Percentiles rank a stretch among this genome's conserved stretches.
Conservation (phyloP, 92 coral and sea anemone genomes). For the Palythoa grandiflora region DNA sequence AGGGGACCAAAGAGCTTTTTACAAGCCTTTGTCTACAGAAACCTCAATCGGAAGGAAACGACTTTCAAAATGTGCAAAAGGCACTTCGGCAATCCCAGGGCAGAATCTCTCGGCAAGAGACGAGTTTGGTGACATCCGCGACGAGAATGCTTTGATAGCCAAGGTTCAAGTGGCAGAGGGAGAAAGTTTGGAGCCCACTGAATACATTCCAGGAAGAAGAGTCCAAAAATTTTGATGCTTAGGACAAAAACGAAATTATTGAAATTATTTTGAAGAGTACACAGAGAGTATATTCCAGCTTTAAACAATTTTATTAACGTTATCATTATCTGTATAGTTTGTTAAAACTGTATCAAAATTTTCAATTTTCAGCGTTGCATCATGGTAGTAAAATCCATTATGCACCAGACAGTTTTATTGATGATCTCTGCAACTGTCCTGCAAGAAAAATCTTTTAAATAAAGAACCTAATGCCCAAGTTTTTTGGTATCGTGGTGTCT, state of each 20-base stretch:
- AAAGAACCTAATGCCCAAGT: too few relatives aligned
- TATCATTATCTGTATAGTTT: too few relatives aligned
- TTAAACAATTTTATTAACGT: conserved; percentile 27
- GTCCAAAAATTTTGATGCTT: conserved; percentile 42
- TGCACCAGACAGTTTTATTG: too few relatives aligned
- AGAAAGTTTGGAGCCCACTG: background rate
- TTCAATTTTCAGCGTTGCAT: too few relatives aligned
- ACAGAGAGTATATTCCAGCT: conserved; percentile 39
- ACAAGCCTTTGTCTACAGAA: background rate
- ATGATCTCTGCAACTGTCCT: too few relatives aligned
- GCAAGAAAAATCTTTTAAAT: too few relatives aligned
- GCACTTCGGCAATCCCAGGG: conserved; percentile 13
- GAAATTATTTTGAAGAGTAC: background rate
- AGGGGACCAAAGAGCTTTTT: too few relatives aligned
- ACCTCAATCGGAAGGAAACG: background rate
- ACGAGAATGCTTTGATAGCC: conserved; percentile 63
- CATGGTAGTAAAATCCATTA: too few relatives aligned
- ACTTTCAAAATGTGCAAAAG: background rate
- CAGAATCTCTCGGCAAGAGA: background rate
- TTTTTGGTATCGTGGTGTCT: too few relatives aligned
- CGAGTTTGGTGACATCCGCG: conserved; percentile 21
- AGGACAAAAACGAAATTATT: background rate
- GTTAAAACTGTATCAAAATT: too few relatives aligned
- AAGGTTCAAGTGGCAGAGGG: background rate
- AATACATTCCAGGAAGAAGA: conserved; percentile 57